Evolutionary conservation across 2,888 invertebrate species (phyloP).

Genomic region (Dryadula phaetusa): DNA sequence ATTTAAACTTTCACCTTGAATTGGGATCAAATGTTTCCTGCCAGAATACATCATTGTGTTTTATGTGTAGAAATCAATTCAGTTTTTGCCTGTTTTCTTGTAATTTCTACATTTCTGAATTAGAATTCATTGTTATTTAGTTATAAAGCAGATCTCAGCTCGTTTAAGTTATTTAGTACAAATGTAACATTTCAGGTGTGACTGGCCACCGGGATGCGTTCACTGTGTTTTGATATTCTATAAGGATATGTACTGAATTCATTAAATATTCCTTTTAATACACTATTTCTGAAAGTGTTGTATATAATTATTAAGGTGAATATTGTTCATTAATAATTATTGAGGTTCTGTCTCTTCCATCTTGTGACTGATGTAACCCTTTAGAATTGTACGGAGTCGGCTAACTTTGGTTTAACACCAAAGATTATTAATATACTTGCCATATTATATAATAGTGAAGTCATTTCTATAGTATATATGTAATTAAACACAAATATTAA

Average conservation of each 20-base stretch:
- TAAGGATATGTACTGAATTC: too few species aligned
- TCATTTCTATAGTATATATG: slow-evolving; percentile 10
- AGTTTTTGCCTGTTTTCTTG: too few species aligned
- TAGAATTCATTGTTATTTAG: slow-evolving; percentile 51
- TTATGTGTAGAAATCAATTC: too few species aligned
- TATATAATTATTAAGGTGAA: too few species aligned
- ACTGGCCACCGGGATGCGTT: too few species aligned
- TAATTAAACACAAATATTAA: neutral
- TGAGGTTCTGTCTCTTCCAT: neutral
- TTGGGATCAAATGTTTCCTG: too few species aligned
- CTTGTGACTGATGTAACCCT: neutral
- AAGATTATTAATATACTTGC: slow-evolving; percentile 13
- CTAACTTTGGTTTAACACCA: slow-evolving; percentile 17
- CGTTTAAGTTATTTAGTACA: slow-evolving; percentile 57
- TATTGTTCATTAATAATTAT: too few species aligned
- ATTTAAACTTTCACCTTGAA: too few species aligned
- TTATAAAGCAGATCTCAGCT: slow-evolving; percentile 60
- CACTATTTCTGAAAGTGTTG: too few species aligned
- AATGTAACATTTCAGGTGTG: slow-evolving; percentile 40
- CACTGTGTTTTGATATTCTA: neutral
- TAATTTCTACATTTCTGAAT: neutral
- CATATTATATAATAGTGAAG: slow-evolving; percentile 14
- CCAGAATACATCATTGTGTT: too few species aligned
- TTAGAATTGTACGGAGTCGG: neutral
- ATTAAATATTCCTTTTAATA: too few species aligned